Conservation (phyloP, 2,113 vertebrate species). For the Ardeotis arabs region DNA sequence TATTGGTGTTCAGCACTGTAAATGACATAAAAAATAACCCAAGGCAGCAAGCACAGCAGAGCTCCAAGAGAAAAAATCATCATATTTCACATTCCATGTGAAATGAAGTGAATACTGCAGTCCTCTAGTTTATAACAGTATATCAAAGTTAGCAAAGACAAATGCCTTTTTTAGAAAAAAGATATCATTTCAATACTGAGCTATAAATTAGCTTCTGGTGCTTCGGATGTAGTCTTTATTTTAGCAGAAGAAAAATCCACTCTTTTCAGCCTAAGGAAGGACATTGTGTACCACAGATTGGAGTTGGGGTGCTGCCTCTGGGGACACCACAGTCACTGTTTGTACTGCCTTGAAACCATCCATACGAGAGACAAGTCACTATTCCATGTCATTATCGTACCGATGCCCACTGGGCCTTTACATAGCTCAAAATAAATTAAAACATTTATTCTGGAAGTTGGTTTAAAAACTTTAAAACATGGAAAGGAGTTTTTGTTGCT, state of each 20-base stretch:
- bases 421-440: neutral
- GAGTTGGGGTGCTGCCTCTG: neutral
- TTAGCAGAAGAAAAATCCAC: neutral
- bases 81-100: constrained; percentile 15
- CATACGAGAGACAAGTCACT: neutral
- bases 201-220: neutral
- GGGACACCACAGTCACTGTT: neutral
- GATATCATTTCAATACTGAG: neutral
- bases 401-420: neutral
- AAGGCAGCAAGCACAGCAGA: constrained; percentile 15
- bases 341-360: neutral
- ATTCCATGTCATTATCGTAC: fast-evolving
- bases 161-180: neutral
- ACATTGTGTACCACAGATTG: neutral
- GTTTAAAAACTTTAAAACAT: neutral
- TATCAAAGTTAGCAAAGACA: constrained; percentile 14
- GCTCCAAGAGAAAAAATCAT: neutral
- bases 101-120: neutral
- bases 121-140: neutral
- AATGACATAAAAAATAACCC: constrained; percentile 60
- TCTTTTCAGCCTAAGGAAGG: neutral
- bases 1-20: neutral
- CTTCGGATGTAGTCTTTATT: neutral
- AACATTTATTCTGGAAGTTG: neutral
- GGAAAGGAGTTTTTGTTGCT: neutral